Evolutionary conservation across 2,888 invertebrate genomes (phyloP), one percentile per base, ranked within the genome.

Genomic region (Hyppa rectilinea): DNA sequence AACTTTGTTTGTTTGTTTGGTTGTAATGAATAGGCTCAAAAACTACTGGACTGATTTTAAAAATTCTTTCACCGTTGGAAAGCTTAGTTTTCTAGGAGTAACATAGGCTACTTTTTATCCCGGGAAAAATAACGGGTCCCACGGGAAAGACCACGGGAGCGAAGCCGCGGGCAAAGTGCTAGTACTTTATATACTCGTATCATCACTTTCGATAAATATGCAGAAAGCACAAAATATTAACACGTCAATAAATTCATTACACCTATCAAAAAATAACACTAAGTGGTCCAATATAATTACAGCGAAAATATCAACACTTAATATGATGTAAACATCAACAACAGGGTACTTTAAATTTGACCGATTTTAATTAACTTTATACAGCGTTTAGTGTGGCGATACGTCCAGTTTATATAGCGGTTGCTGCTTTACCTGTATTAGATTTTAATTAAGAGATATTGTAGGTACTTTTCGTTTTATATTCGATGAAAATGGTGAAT

Each of bases 401-500:
- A 58, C 52, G 40, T 50, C 9, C 9, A 29, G 31, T 52, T 29
- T 6, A 38, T 58, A 40, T 20, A 58, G 58, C 23, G 23, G n/a
- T 67, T 12, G 3, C 23, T 36, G 29, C 17, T 62, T 17, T 47
- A 40, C 23, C 34, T 47, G 59, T 58, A 59, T 69, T 75, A 69
- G 40, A 40, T 62, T 74, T 69, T 52, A 58, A 69, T 62, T 69
- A 52, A 20, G 23, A 20, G 38, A 23, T 23, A 56, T 38, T 38
- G 4, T 23, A 10, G 10, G 5, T 14, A 9, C 4, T 9, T 10
- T 36, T 40, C 0, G 58, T 26, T 58, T 26, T 26, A 40, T 40
- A 26, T 26, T 38, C 26, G 20, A 2, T 38, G 6, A 26, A 38
- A 38, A 38, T 56, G 26, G 3, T 26, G 26, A 20, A 20, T 3